Percentiles rank a stretch among this genome's conserved stretches.
phyloP scores from a whole-genome alignment of 2,113 vertebrate genomes.

The Semicossyphus pulcher region DNA sequence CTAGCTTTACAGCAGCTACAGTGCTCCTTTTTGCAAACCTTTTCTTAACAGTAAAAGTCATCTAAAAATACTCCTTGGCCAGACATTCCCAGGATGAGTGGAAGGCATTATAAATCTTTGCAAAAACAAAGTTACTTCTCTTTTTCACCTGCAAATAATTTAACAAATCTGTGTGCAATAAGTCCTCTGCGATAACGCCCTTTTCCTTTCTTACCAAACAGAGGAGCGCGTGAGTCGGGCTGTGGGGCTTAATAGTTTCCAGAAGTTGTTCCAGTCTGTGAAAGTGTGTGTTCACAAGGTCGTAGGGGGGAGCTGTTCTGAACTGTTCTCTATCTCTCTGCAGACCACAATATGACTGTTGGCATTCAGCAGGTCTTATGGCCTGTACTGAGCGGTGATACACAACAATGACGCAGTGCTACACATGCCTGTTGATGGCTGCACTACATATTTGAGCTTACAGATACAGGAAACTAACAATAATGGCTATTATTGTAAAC shows the following conservation, averaged over 20 bases:
- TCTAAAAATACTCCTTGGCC: background rate
- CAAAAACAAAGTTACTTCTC: constrained; percentile 21
- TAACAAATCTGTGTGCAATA: constrained; percentile 10
- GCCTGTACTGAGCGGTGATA: background rate
- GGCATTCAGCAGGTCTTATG: constrained; percentile 3
- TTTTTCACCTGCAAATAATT: constrained; percentile 32
- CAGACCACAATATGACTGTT: constrained; percentile 29
- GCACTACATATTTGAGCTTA: background rate
- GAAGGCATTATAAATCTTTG: background rate
- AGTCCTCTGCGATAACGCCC: constrained; percentile 32
- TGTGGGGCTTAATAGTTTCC: constrained; percentile 74
- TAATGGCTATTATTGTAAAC: no score
- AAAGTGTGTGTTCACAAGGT: constrained; percentile 47
- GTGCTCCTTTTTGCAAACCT: background rate
- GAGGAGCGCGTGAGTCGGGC: constrained; percentile 37
- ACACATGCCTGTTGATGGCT: constrained; percentile 31
- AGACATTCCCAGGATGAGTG: constrained; percentile 10
- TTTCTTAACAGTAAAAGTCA: background rate
- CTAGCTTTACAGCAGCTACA: background rate
- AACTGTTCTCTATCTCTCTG: constrained; percentile 22
- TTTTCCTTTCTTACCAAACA: constrained; percentile 46
- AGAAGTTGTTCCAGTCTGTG: constrained; percentile 66
- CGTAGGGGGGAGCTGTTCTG: constrained; percentile 16
- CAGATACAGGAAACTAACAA: background rate
- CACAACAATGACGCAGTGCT: constrained; percentile 15